Conservation (phyloP, 1,140 invertebrate genomes). For the Frieseomelitta varia region DNA sequence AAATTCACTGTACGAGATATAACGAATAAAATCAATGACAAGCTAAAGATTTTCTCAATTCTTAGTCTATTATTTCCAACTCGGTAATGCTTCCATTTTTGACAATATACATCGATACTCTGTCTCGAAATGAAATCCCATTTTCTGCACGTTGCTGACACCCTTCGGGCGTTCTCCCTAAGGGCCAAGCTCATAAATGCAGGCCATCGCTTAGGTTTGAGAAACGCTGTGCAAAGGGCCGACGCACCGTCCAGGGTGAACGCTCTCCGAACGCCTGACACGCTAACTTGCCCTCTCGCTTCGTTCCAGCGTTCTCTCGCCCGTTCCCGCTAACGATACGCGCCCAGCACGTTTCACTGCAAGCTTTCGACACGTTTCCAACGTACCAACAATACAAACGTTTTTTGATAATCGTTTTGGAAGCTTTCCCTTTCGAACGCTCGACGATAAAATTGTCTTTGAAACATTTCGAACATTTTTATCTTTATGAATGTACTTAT, state of each 20-base stretch:
- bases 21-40: neutral
- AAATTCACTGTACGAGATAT: neutral
- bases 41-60: neutral
- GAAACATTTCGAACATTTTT: neutral
- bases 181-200: constrained; percentile 29
- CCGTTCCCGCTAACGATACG: constrained; percentile 29
- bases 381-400: neutral
- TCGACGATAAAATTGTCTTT: neutral
- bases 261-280: constrained; percentile 66
- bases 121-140: neutral
- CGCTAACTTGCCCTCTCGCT: constrained; percentile 31
- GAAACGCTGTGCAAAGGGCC: constrained; percentile 63
- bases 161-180: constrained; percentile 42
- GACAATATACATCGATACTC: neutral
- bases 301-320: constrained; percentile 58
- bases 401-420: neutral
- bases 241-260: constrained; percentile 76
- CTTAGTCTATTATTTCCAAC: neutral
- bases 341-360: neutral
- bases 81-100: neutral
- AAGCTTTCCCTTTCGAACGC: too few species aligned
- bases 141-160: neutral
- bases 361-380: constrained; percentile 2
- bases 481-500: too few species aligned
- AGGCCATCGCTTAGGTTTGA: constrained; percentile 58